A percentile compares a stretch with the other conserved stretches of the same genome.
These are phyloP conservation scores for Lethrus apterus DNA, from an alignment of 1,140 invertebrate species.

Conservation along the genomic window DNA sequence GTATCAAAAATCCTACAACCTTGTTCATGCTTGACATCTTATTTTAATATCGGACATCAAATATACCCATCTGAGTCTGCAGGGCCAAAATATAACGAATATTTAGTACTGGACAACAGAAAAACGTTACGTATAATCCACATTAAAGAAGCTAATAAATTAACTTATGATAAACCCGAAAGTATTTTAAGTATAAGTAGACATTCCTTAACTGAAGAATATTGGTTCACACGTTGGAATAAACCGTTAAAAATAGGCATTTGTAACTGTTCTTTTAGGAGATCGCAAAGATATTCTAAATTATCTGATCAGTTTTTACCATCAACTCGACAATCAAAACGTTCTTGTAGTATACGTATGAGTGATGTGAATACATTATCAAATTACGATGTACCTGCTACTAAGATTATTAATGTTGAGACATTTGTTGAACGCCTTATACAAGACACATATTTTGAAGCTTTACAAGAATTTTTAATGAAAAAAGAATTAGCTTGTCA, in stretches of 20 bases:
- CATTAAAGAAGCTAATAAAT: slow-evolving; percentile 24
- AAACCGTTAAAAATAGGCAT: slow-evolving; percentile 30
- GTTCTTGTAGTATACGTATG: background rate
- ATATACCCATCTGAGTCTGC: slow-evolving; percentile 31
- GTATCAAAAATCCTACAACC: slow-evolving; percentile 27
- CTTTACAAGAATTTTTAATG: slow-evolving; percentile 27
- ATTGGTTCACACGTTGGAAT: slow-evolving; percentile 40
- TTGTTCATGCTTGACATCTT: slow-evolving; percentile 25
- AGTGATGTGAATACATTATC: slow-evolving; percentile 4
- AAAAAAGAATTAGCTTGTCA: slow-evolving; percentile 6
- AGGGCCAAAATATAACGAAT: slow-evolving; percentile 31
- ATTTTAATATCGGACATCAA: slow-evolving; percentile 26
- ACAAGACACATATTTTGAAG: slow-evolving; percentile 35
- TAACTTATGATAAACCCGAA: slow-evolving; percentile 14
- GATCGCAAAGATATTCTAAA: slow-evolving; percentile 32
- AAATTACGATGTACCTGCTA: slow-evolving; percentile 19
- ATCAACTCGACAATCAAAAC: slow-evolving; percentile 11
- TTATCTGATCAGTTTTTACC: slow-evolving; percentile 16
- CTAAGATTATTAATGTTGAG: slow-evolving; percentile 30
- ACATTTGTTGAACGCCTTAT: slow-evolving; percentile 35
- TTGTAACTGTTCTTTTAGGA: slow-evolving; percentile 39
- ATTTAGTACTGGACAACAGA: slow-evolving; percentile 30
- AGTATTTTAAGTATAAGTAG: slow-evolving; percentile 21
- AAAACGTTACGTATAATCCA: slow-evolving; percentile 33
- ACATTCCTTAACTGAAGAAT: slow-evolving; percentile 36